Base-by-base conservation (phyloP, 2,888 invertebrate species). In the Drosophila heteroneura region DNA sequence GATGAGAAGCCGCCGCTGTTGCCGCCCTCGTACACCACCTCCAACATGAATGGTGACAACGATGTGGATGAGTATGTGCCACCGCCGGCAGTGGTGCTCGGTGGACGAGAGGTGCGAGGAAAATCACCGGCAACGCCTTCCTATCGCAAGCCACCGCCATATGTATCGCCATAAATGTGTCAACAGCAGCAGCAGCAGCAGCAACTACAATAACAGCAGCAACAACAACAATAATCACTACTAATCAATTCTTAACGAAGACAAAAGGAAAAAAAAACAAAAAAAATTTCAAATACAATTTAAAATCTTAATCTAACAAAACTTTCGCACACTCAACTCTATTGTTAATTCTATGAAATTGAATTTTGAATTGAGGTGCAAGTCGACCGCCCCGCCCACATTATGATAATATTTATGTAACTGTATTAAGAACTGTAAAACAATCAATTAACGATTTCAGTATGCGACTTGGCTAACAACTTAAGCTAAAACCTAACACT, bases 121-220 rank as follows among this genome's bases (percentile, higher is more conserved):
- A 96, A 96, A 96, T 89, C 95, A 82, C 97, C 97, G 64, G 97
- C 97, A 72, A 97, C 97, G 58, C 97, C 98, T 75, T 97, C 97
- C 86, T 98, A 98, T 95, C 96, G 98, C 92, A 97, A 98, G 94
- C 99, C 99, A 60, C 98, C 99, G 74, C 99, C 99, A 47, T 99
- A 99, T 94, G 98, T 99, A 90, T 98, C 99, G 87, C 99, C 99
- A 94, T 99, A 98, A 98, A 90, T 88, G 82, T 83, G 82, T 83
- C 63, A 41, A 26, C 57, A 74, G 3, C 47, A 62, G n/a, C 14
- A 74, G 6, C 49, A 56, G 26, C 62, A 74, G 70, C 68, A 79
- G 39, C 66, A 68, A 70, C 54, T 61, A 75, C 64, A 71, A 78
- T 67, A 86, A 71, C 22, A 67, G 63, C 82, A 73, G 70, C 54